Evolutionary conservation across 2,113 vertebrate species (phyloP), one percentile per base, ranked within the genome.

Genomic region (Eudyptes chrysolophus): DNA sequence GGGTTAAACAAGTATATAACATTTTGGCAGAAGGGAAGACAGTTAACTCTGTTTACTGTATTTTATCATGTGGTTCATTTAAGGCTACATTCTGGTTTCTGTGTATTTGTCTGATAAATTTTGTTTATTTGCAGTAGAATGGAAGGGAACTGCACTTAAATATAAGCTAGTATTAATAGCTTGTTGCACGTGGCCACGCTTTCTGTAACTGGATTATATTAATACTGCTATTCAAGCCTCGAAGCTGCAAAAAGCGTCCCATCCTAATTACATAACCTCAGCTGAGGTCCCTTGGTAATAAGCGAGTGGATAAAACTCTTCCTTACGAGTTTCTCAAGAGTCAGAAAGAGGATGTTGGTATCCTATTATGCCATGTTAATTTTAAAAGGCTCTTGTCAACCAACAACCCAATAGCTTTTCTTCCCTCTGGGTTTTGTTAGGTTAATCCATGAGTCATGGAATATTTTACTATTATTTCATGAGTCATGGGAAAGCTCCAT

Each of bases 401-500:
- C 60, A 80, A 70, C 40, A 87, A 46, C 26, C 25, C 85, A 82
- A 49, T 30, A 71, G 77, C 16, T 96, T 94, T 95, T 93, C 71
- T 92, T 90, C 46, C 94, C 71, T 89, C 64, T 87, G 95, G 65
- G 66, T 68, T 90, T 90, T 92, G 85, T 92, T 48, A 94, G 85
- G 76, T 87, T 92, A 94, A 87, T 87, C 60, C 55, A 12, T 88
- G 97, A 97, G 77, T 97, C 93, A 96, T 71, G 61, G 80, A 90
- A 88, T 88, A 92, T 86, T 68, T 96, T 89, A 90, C 76, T 85
- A 12, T 21, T 36, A 21, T 52, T 88, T 74, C 36, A n/a, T 92
- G 90, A 97, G 79, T 95, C 97, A 96, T 61, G 79, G 69, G 84
- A 96, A 94, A 77, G 84, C 95, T 74, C 79, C 61, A 51, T 4